Conservation (phyloP, 1,140 invertebrate genomes). For the Euura saliciscinereae region DNA sequence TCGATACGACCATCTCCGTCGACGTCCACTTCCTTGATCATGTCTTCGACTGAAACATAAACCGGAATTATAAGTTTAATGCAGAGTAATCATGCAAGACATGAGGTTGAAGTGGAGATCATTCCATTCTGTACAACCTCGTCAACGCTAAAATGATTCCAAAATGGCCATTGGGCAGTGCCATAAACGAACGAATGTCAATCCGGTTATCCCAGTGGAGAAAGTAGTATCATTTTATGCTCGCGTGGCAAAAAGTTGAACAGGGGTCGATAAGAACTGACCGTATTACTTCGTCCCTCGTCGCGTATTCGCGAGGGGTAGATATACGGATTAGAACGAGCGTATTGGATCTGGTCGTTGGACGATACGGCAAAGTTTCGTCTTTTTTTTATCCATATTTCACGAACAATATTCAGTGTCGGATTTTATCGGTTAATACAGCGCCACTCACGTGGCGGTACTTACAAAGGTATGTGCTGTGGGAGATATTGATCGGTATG, state of each 20-base stretch:
- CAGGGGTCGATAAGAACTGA: neutral
- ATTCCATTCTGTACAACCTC: neutral
- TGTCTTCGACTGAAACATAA: constrained; percentile 80
- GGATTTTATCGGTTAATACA: neutral
- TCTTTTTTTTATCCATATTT: neutral
- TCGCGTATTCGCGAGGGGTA: neutral
- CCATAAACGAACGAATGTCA: neutral
- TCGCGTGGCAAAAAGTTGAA: neutral
- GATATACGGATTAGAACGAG: neutral
- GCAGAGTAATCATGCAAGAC: no score
- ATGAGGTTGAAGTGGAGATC: no score
- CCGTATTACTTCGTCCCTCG: neutral
- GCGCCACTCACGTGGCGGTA: no score
- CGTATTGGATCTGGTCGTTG: neutral
- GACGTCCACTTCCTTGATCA: constrained; percentile 91
- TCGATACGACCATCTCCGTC: constrained; percentile 89
- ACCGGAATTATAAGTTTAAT: no score
- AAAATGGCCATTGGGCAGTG: neutral
- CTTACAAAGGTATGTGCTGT: no score
- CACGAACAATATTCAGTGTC: neutral
- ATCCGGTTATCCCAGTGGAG: neutral
- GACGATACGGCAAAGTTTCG: neutral
- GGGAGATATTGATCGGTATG: no score
- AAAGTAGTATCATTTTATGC: neutral
- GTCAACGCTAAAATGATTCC: neutral